Evolutionary conservation across 2,113 vertebrate species (phyloP).

Genomic region (Catharus bicknelli): DNA sequence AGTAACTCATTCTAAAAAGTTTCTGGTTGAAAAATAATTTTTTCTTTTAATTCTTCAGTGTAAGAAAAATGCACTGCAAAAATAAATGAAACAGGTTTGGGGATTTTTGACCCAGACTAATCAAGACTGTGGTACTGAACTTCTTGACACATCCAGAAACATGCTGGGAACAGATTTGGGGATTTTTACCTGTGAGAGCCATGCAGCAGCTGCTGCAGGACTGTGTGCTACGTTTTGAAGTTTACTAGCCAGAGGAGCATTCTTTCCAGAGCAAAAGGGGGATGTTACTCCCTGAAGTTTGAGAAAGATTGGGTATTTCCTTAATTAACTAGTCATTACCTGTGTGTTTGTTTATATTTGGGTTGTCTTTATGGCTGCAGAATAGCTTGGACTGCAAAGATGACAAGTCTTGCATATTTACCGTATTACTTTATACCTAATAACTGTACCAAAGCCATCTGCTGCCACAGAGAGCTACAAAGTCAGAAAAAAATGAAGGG

Average conservation of each 20-base stretch:
- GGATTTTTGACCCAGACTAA: neutral
- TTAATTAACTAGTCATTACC: slow-evolving; percentile 44
- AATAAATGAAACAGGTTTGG: neutral
- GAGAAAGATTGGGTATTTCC: slow-evolving; percentile 36
- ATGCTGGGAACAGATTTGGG: neutral
- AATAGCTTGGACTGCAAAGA: neutral
- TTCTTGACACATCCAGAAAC: neutral
- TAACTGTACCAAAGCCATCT: neutral
- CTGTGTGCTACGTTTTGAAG: neutral
- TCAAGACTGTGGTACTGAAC: neutral
- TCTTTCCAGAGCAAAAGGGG: slow-evolving; percentile 40
- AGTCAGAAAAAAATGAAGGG: neutral
- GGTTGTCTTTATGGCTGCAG: neutral
- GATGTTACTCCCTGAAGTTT: slow-evolving; percentile 30
- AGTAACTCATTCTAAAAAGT: neutral
- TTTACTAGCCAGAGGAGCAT: neutral
- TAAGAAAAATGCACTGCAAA: neutral
- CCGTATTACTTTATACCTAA: neutral
- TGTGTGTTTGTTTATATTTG: neutral
- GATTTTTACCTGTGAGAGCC: neutral
- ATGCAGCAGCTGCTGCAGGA: slow-evolving; percentile 13
- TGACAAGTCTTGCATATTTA: neutral
- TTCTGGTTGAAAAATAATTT: neutral
- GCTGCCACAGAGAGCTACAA: neutral
- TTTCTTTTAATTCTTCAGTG: neutral